Base-by-base conservation (phyloP, 2,113 vertebrate genomes). In the Phalacrocorax carbo region DNA sequence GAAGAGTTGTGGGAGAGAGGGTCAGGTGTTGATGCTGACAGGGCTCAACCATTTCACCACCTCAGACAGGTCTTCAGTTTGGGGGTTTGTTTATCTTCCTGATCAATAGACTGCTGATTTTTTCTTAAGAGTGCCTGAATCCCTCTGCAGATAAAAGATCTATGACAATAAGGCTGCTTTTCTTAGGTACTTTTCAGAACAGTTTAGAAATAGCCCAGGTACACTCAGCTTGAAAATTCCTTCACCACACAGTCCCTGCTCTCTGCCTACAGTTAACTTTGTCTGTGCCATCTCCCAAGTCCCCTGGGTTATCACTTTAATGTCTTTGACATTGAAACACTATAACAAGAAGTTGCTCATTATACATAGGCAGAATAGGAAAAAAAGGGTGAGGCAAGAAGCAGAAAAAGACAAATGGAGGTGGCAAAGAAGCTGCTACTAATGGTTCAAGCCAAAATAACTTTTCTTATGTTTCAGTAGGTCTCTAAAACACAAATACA, bases 251-350 rank as follows among this genome's bases (percentile, higher is more conserved):
- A 64, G 88, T 40, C 3, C 1, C 69, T 70, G 40, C 55, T 79
- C 36, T 19, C 40, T 86, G 77, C 86, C 80, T 52, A 7, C 5
- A 0, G 52, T 55, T 90, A 15, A 21, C 84, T 71, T 69, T 87
- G n/a, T 46, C 76, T 69, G 32, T 3, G 1, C 23, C 27, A 17
- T 51, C 72, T 91, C 77, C 82, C 36, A 25, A 7, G 29, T 86
- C 76, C 88, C 90, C 48, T 92, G 88, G 57, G 69, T 93, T 92
- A 82, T 60, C 58, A 11, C 42, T 69, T 91, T 21, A 46, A 89
- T 29, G 55, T 40, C 88, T 88, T 83, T 92, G 90, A 70, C 85
- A 81, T 88, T 95, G 73, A 81, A 88, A 82, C 64, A 64, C 76
- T 94, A 60, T 9, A 92, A 62, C 14, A 36, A n/a, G 32, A 77